A percentile compares a stretch with the other conserved stretches of the same genome.
These are phyloP conservation scores for Pogonomyrmex californicus DNA, from an alignment of 1,140 invertebrate genomes.

Conservation along the genomic window DNA sequence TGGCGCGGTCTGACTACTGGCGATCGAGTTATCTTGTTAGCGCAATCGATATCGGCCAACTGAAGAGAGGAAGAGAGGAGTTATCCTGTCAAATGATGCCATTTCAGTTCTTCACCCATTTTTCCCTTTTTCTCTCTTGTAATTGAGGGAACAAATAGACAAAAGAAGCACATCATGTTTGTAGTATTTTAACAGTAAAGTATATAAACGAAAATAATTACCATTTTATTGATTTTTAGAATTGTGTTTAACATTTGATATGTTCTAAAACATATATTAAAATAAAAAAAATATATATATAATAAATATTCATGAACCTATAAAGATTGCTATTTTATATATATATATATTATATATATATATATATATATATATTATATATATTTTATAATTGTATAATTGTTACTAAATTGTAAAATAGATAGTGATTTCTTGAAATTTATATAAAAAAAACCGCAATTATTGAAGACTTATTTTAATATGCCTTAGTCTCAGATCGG, in stretches of 20 bases:
- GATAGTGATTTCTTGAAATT: neutral
- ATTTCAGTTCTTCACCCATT: slow-evolving; percentile 45
- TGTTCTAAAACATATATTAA: neutral
- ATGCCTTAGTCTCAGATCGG: neutral
- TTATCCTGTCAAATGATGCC: slow-evolving; percentile 49
- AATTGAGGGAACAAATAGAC: slow-evolving; percentile 18
- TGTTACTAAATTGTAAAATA: neutral
- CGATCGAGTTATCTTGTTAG: slow-evolving; percentile 66
- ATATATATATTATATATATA: neutral
- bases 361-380: too few species aligned
- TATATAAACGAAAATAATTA: neutral
- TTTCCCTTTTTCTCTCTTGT: neutral
- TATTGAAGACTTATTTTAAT: neutral
- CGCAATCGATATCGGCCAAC: slow-evolving; percentile 56
- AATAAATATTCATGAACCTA: too few species aligned
- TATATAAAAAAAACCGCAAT: neutral
- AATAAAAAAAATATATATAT: neutral
- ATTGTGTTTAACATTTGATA: neutral
- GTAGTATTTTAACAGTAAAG: neutral
- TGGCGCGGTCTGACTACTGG: slow-evolving; percentile 54
- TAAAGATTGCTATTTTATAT: too few species aligned
- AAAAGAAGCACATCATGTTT: neutral
- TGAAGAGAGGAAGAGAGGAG: slow-evolving; percentile 38
- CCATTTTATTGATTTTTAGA: neutral
- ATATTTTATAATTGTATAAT: neutral